Conservation (phyloP, 2,797 vertebrate genomes). For the Poeciliopsis gracilis region DNA sequence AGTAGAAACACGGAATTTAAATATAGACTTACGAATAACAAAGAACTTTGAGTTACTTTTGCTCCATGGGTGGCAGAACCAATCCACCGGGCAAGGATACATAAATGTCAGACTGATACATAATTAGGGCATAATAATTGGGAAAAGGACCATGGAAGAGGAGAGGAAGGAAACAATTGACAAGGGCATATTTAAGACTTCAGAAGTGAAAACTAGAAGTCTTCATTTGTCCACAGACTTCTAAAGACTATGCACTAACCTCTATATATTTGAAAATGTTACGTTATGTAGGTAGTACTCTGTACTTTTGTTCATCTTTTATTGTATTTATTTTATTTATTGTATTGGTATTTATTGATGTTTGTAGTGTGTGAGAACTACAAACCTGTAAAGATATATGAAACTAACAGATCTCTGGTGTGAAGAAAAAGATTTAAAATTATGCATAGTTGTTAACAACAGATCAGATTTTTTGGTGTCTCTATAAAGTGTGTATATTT, state of each 20-base stretch:
- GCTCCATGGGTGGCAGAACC: constrained; percentile 17
- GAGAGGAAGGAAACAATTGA: constrained; percentile 8
- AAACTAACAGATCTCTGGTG: background rate
- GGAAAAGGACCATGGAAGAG: constrained; percentile 8
- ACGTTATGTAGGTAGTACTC: background rate
- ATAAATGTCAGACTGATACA: constrained; percentile 51
- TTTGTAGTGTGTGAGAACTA: background rate
- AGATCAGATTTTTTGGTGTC: background rate
- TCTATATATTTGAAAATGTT: background rate
- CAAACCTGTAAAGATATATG: background rate
- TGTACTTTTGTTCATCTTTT: too few species aligned
- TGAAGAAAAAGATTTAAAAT: background rate
- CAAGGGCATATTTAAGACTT: background rate
- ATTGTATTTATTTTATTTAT: background rate
- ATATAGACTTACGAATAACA: constrained; percentile 43
- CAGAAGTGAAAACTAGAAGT: background rate
- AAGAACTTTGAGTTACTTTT: constrained; percentile 38
- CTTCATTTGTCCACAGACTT: background rate
- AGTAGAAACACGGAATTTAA: constrained; percentile 40
- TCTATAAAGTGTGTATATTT: background rate
- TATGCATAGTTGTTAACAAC: background rate
- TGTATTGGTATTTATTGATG: background rate
- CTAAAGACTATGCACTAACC: background rate
- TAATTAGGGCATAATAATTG: constrained; percentile 36
- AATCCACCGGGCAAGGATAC: constrained; percentile 29